phyloP scores from a whole-genome alignment of 2,888 invertebrate genomes.

The Folsomia candida region DNA sequence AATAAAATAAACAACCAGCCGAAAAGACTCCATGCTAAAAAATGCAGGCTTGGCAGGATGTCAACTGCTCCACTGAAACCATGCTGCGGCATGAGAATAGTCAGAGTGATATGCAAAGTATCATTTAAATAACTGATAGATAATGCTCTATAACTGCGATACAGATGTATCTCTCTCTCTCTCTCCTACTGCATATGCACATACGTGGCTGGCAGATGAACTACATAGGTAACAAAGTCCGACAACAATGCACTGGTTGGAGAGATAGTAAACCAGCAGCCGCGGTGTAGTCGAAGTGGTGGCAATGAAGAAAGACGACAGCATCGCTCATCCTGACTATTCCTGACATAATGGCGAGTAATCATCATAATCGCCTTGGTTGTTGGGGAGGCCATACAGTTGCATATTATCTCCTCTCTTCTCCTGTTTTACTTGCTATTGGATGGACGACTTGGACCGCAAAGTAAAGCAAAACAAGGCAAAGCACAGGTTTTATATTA shows the following conservation, averaged over 20 bases:
- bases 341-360: not conserved
- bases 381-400: not conserved
- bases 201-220: not conserved
- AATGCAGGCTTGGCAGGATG: not conserved
- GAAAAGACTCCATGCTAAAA: not conserved
- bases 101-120: not conserved
- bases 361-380: not conserved
- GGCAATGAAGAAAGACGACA: not conserved
- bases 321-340: not conserved
- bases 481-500: no score
- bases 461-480: not conserved
- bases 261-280: no score
- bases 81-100: not conserved
- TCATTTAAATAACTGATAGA: not conserved
- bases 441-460: not conserved
- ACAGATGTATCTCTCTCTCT: no score
- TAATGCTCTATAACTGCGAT: not conserved
- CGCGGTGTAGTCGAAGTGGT: no score
- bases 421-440: not conserved
- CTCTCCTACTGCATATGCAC: no score
- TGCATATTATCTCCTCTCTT: no score
- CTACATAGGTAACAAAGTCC: not conserved
- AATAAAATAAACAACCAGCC: no score
- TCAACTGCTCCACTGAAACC: not conserved
- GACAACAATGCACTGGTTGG: not conserved